Evolutionary conservation across 1,140 invertebrate species (phyloP), one percentile per base, ranked within the genome.

Genomic region (Agrilus planipennis): DNA sequence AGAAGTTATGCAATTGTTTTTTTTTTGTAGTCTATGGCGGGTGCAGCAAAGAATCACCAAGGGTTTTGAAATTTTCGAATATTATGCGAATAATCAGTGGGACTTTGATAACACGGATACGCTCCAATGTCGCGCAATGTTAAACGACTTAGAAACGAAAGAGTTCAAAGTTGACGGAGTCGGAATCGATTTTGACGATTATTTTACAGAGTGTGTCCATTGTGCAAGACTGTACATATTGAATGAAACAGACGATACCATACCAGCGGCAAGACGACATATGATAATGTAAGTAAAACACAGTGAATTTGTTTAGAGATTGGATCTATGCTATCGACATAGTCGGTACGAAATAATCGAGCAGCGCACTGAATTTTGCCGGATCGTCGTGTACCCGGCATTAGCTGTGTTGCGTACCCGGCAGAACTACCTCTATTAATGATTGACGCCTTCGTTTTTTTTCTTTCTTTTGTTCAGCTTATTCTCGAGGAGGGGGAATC

Each of bases 81-180:
- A 86, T 53, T 88, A 88, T 54, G 81, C 82, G 0, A 88, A 84
- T 53, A 85, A 84, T 53, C 81, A 84, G 41, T 88, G 84, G 83
- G 81, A 84, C 47, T 88, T 88, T 54, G 71, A 73, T 30, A 82
- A 79, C 25, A 70, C 76, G 18, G 72, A 77, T 49, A 63, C 67
- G 7, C 37, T 60, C 0, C 43, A 64, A 5, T 36, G 79, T 2
- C 61, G 82, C 32, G 49, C 62, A 23, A 57, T 68, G 5, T 59
- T 84, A 37, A 87, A 85, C 57, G 60, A 67, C 3, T 64, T 58
- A 36, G 84, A 86, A 55, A 65, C 68, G 28, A 41, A 63, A 0
- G 69, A 69, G 14, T 86, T 84, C 52, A 76, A 80, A 31, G 59
- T 84, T 3, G 75, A 85, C 43, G 80, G 79, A 4, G 69, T 79